These are phyloP conservation scores for Littorina saxatilis DNA, from an alignment of 1,140 invertebrate genomes.

Conservation along the genomic window DNA sequence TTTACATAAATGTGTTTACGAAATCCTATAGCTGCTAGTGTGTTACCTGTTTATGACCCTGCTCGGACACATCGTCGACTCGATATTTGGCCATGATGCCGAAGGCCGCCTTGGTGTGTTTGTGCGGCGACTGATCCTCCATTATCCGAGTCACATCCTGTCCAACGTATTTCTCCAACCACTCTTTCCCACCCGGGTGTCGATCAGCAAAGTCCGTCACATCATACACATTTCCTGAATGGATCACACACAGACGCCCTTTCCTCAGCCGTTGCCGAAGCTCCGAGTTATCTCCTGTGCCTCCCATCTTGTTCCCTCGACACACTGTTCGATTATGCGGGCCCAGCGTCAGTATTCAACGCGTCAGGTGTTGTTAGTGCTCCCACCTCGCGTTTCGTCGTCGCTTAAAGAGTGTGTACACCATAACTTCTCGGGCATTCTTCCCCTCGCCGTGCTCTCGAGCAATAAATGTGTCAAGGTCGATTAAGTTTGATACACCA, in stretches of 20 bases:
- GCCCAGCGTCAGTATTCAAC: neutral
- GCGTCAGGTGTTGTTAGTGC: neutral
- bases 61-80: slow-evolving; percentile 39
- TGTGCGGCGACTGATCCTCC: slow-evolving; percentile 64
- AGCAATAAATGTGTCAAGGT: slow-evolving; percentile 22
- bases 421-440: neutral
- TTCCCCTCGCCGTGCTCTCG: neutral
- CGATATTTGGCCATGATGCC: slow-evolving; percentile 73
- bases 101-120: slow-evolving; percentile 73
- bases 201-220: slow-evolving; percentile 71
- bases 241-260: slow-evolving; percentile 49
- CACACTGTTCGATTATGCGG: neutral
- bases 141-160: slow-evolving; percentile 69
- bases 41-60: neutral
- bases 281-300: neutral
- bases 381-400: neutral
- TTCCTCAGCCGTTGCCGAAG: neutral
- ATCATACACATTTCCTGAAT: slow-evolving; percentile 72
- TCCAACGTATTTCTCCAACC: slow-evolving; percentile 68
- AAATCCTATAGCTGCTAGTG: too few species aligned
- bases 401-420: neutral
- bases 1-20: too few species aligned
- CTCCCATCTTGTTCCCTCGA: slow-evolving; percentile 16
- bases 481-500: slow-evolving; percentile 12
- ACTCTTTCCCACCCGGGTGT: slow-evolving; percentile 74